A percentile compares a stretch with the other conserved stretches of the same genome.
Evolutionary conservation across 2,113 vertebrate species (phyloP).

Genomic region (Dicaeum eximium): DNA sequence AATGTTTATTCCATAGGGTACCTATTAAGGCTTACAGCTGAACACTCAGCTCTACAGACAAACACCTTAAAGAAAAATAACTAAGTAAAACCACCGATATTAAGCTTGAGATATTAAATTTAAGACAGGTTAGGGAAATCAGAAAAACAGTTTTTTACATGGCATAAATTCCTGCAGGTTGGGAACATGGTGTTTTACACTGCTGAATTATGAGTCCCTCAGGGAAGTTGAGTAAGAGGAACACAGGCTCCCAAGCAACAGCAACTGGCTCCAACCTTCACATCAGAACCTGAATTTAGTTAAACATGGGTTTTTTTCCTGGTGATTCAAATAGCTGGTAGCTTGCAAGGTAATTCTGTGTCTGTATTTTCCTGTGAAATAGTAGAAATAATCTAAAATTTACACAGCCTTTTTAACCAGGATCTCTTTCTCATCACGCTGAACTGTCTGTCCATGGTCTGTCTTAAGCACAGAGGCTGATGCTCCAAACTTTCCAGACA

Average conservation of each 20-base stretch:
- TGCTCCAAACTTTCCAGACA: neutral
- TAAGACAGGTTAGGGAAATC: neutral
- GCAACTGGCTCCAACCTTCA: neutral
- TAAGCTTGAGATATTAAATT: neutral
- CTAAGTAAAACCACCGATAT: neutral
- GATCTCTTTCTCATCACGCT: neutral
- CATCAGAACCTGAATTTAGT: neutral
- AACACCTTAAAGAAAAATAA: neutral
- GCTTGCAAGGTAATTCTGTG: neutral
- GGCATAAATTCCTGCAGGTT: neutral
- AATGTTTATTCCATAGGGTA: neutral
- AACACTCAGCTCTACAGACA: neutral
- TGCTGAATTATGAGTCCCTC: rapidly evolving
- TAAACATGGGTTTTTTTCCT: neutral
- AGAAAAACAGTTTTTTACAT: neutral
- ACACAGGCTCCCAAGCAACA: neutral
- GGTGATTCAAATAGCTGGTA: neutral
- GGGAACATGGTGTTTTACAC: neutral
- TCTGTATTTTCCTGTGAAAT: neutral
- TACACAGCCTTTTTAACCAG: neutral
- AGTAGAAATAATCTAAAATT: neutral
- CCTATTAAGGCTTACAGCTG: neutral
- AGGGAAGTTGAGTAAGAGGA: neutral
- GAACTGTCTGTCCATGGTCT: neutral
- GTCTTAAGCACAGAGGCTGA: neutral